Evolutionary conservation across 1,140 invertebrate genomes (phyloP).

Genomic region (Drosophila navojoa): DNA sequence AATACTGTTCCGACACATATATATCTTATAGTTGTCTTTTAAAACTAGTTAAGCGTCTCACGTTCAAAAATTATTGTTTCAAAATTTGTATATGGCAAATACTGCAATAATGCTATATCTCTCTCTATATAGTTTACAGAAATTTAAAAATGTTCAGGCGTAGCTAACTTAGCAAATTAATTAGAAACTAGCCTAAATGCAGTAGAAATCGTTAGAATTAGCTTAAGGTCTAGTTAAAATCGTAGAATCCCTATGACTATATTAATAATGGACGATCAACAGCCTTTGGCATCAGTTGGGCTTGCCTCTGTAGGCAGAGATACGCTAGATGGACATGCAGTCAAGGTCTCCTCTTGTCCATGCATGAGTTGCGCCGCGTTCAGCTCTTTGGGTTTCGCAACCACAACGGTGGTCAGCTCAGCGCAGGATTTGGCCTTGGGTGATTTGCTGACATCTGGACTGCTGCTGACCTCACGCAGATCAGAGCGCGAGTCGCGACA

Average conservation of each 20-base stretch:
- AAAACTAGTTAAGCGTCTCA: slow-evolving; percentile 61
- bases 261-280: slow-evolving; percentile 17
- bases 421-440: slow-evolving; percentile 58
- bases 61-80: slow-evolving; percentile 38
- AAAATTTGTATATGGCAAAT: slow-evolving; percentile 60
- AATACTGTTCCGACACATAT: too few species aligned
- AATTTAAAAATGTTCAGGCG: neutral
- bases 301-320: slow-evolving; percentile 12
- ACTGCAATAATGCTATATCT: slow-evolving; percentile 18
- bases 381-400: slow-evolving; percentile 63
- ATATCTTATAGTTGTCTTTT: slow-evolving; percentile 4
- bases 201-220: slow-evolving; percentile 36
- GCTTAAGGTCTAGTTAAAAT: slow-evolving; percentile 72
- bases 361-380: slow-evolving; percentile 49
- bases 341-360: neutral
- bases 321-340: slow-evolving; percentile 25
- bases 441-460: slow-evolving; percentile 39
- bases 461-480: slow-evolving; percentile 65
- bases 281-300: slow-evolving; percentile 26
- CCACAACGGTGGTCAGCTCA: slow-evolving; percentile 55
- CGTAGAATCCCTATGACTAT: slow-evolving; percentile 48
- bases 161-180: slow-evolving; percentile 3
- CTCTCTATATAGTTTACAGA: neutral
- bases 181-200: slow-evolving; percentile 25
- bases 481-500: slow-evolving; percentile 73